Base-by-base conservation (phyloP, 2,888 invertebrate species). In the Bruchidius siliquastri region DNA sequence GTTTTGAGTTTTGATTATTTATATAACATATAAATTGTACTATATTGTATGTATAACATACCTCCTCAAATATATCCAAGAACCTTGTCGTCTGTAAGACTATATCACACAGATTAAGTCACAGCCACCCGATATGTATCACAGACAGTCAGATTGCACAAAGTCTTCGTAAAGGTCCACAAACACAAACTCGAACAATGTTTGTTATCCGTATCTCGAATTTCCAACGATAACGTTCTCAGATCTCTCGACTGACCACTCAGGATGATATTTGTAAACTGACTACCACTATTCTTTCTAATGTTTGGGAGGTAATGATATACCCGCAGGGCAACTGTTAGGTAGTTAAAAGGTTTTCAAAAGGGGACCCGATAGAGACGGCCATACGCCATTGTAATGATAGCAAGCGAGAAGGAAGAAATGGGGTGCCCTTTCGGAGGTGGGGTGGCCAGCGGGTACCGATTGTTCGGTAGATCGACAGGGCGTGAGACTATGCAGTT, bases 401-500 rank as follows among this genome's bases (percentile, higher is more conserved):
- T 3, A 13, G 49, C 13, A 13, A 49, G 49, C 3, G 49, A 49
- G 49, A 49, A 3, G 13, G 49, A 69, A 22, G 68, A 70, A n/a
- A 30, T 67, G 66, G 49, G 49, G 49, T 18, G 18, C 49, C 13
- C 49, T 18, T 8, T 8, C 49, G 20, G 73, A 76, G 74, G 74
- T 72, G 13, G 70, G 76, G 74, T 71, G 76, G 49, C 72, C 67
- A 71, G 70, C 71, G 68, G 76, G 77, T 75, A 73, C 71, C 69
- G 74, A 79, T 77, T 80, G 75, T 78, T 78, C 78, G 75, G 77
- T 67, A 76, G 72, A 76, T 79, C 79, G 76, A 76, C 74, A 74
- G 81, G 81, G 82, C 82, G 83, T 84, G 83, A 83, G 81, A 82
- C 72, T 83, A 84, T 84, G 83, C 82, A 81, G 79, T 80, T 83